A percentile compares a stretch with the other conserved stretches of the same genome.
Evolutionary conservation across 2,797 vertebrate species (phyloP).

Genomic region (Pantherophis vulpinus): DNA sequence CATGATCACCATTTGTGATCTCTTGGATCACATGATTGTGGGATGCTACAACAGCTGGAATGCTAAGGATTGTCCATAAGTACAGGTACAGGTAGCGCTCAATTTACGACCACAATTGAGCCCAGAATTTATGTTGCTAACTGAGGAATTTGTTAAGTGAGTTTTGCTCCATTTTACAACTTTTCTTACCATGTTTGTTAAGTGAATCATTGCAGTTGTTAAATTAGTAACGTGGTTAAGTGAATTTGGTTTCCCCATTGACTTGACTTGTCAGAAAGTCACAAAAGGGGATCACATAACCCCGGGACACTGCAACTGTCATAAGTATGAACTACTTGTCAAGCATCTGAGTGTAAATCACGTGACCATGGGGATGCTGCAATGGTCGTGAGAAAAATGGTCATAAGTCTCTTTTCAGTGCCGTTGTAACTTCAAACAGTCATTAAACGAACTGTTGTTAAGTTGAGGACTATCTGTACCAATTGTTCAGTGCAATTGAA

Average conservation of each 20-base stretch:
- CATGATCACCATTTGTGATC: neutral
- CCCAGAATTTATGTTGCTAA: neutral
- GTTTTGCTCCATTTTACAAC: neutral
- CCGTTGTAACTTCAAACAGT: neutral
- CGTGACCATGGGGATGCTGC: neutral
- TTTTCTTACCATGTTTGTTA: neutral
- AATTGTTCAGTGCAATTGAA: neutral
- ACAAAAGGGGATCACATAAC: neutral
- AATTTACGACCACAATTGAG: neutral
- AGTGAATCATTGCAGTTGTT: neutral
- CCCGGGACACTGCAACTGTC: neutral
- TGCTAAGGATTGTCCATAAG: neutral
- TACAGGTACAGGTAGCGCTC: neutral
- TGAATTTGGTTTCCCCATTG: neutral
- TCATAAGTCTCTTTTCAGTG: neutral
- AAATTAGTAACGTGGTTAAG: neutral
- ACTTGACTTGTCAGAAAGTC: neutral
- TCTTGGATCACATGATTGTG: neutral
- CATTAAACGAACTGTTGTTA: neutral
- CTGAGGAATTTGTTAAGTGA: neutral
- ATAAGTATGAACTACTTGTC: neutral
- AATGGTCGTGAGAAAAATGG: neutral
- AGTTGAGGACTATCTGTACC: neutral
- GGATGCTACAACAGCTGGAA: neutral
- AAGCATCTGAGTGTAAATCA: neutral